Evolutionary conservation across 2,888 invertebrate species (phyloP).

Genomic region (Liodrosophila aerea): DNA sequence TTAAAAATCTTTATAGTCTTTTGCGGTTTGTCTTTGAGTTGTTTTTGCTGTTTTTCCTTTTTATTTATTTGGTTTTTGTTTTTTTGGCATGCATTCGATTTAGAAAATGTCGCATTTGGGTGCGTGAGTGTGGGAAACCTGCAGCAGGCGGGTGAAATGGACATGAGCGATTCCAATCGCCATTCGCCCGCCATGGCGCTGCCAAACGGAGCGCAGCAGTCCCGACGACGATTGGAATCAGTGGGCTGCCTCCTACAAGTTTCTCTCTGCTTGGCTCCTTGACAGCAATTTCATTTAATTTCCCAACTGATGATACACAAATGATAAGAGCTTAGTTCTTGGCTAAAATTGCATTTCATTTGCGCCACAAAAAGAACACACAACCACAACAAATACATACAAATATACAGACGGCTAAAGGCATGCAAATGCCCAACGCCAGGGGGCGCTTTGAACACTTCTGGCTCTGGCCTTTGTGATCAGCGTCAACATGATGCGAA

Average conservation of each 20-base stretch:
- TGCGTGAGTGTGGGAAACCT: slow-evolving; percentile 72
- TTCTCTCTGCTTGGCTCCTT: slow-evolving; percentile 49
- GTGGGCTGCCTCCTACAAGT: slow-evolving; percentile 62
- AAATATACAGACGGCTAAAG: slow-evolving; percentile 36
- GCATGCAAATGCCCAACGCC: slow-evolving; percentile 54
- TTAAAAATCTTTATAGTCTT: slow-evolving; percentile 73
- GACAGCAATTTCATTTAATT: slow-evolving; percentile 70
- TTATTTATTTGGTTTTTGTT: slow-evolving; percentile 9
- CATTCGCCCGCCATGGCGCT: slow-evolving; percentile 56
- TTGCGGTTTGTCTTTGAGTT: slow-evolving; percentile 73
- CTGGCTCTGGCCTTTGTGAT: slow-evolving; percentile 50
- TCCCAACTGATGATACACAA: slow-evolving; percentile 57
- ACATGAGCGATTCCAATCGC: slow-evolving; percentile 63
- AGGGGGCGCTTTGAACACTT: slow-evolving; percentile 19
- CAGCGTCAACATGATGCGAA: slow-evolving; percentile 67
- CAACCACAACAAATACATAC: neutral
- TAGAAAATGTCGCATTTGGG: slow-evolving; percentile 67
- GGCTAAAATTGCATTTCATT: slow-evolving; percentile 67
- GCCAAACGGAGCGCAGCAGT: slow-evolving; percentile 74
- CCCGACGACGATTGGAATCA: slow-evolving; percentile 72
- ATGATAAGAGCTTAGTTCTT: slow-evolving; percentile 60
- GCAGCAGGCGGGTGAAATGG: slow-evolving; percentile 56
- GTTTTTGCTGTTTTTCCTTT: slow-evolving; percentile 10
- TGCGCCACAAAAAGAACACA: slow-evolving; percentile 48
- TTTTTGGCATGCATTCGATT: slow-evolving; percentile 73